Base-by-base conservation (phyloP, 2,888 invertebrate genomes). In the Nipponacmea schrenckii region DNA sequence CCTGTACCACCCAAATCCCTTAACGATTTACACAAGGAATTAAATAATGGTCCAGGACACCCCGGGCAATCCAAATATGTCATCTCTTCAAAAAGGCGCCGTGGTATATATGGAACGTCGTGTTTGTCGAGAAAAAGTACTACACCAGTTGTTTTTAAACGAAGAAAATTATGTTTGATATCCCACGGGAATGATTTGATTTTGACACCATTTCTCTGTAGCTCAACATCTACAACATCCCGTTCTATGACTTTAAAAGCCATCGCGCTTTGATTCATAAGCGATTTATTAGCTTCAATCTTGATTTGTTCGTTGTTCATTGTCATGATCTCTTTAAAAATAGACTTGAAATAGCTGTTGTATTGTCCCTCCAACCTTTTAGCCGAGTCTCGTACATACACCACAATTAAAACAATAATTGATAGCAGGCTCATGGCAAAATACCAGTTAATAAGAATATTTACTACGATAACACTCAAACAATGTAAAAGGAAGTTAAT, bases 381-480 rank as follows among this genome's bases (percentile, higher is more conserved):
- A 46, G 70, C 74, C 3, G 76, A 46, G 45, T 76, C 76, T n/a
- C 74, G 44, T 56, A 76, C 62, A 69, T 76, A 76, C 50, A 76
- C 46, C 5, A 70, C 17, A 14, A 76, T 62, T n/a, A 76, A 64
- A 4, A 74, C 15, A 46, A 72, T 31, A n/a, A 71, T 27, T 12
- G 76, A 72, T 31, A 76, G 65, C 31, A 76, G 62, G 48, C 65
- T 67, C 66, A 74, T 74, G 8, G 72, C 64, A 10, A 74, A 63
- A 15, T 65, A 14, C 20, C 71, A 63, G 64, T 76, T 69, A 12
- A 72, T 62, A 44, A 74, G 17, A 20, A 72, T 56, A 31, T 71
- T 70, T 17, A 76, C 69, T 24, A 76, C 68, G 8, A 66, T n/a
- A 39, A 76, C 56, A 39, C 68, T 50, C 2, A 70, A 24, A 63